Evolutionary conservation across 2,113 vertebrate species (phyloP), one percentile per base, ranked within the genome.

Genomic region (Eolophus roseicapilla): DNA sequence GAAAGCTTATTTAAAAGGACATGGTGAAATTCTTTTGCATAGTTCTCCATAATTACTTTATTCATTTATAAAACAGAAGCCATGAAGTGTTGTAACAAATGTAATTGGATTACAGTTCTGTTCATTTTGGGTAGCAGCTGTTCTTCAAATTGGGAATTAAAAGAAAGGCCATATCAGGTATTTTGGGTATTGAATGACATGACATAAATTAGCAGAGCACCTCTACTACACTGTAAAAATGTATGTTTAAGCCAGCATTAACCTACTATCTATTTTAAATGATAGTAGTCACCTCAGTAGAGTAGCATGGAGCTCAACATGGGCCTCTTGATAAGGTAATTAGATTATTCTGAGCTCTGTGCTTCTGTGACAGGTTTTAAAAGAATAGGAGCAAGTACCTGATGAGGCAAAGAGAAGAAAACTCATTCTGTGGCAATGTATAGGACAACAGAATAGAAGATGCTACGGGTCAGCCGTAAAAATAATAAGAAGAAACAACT

Each of bases 191-290:
- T 44, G 46, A 81, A 75, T 59, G 69, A 53, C 15, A 13, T 78
- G 68, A 78, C 18, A 43, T 46, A 71, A 39, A 57, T 52, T 64
- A 88, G 39, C 43, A 64, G 49, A 73, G 71, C 44, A 93, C 43
- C 41, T 65, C 63, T 62, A 39, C 6, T 28, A 18, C 44, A 52
- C 52, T 65, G 59, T 77, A 69, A 86, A 95, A 91, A 81, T 14
- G 11, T 74, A 55, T 68, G 16, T 47, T 95, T 96, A 92, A 96
- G 88, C 86, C 57, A 82, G 57, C 35, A 91, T 94, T 96, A 88
- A 83, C 80, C 63, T 95, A 84, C 74, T 93, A 70, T 74, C 78
- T 92, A 78, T 53, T 71, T 91, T 88, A 86, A 44, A 52, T 81
- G 39, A 55, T 35, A 86, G 69, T 74, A 86, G 63, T 88, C 59